Percentiles rank a stretch among this genome's conserved stretches.
Evolutionary conservation across 2,113 vertebrate genomes (phyloP).

Genomic region (Pelodiscus sinensis): DNA sequence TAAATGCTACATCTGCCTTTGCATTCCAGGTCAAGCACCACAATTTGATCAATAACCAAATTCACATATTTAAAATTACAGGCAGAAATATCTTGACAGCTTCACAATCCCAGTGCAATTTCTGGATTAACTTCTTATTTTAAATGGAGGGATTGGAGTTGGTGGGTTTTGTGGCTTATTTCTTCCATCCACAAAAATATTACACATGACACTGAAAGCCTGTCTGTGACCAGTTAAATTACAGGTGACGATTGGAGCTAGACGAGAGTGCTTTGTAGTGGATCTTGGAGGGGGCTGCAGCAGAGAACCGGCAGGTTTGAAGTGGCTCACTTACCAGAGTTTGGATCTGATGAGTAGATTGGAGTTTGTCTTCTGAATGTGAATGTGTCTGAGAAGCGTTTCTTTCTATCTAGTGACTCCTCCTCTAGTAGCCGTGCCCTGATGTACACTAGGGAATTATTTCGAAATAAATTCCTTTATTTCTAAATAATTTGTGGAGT

Average conservation of each 20-base stretch:
- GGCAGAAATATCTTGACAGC: constrained; percentile 1
- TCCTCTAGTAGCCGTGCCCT: not conserved
- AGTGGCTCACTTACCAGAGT: not conserved
- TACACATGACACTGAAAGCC: not conserved
- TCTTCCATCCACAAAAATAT: not conserved
- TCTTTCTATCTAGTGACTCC: not conserved
- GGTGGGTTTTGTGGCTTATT: not conserved
- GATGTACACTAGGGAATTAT: too few relatives aligned
- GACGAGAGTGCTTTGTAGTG: not conserved
- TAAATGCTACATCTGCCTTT: constrained; percentile 26
- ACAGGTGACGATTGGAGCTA: not conserved
- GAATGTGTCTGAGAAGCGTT: not conserved
- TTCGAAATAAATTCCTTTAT: too few relatives aligned
- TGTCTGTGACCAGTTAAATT: not conserved
- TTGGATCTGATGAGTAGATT: not conserved
- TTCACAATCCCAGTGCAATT: not conserved
- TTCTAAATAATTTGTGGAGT: too few relatives aligned
- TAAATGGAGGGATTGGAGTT: not conserved
- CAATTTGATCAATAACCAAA: not conserved
- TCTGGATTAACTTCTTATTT: not conserved
- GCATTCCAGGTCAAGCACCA: constrained; percentile 17
- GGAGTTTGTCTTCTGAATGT: accelerated
- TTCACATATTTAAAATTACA: constrained; percentile 38
- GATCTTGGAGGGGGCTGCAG: not conserved
- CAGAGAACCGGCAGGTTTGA: not conserved